Conservation (phyloP, 2,113 vertebrate species). For the Lagenorhynchus albirostris region DNA sequence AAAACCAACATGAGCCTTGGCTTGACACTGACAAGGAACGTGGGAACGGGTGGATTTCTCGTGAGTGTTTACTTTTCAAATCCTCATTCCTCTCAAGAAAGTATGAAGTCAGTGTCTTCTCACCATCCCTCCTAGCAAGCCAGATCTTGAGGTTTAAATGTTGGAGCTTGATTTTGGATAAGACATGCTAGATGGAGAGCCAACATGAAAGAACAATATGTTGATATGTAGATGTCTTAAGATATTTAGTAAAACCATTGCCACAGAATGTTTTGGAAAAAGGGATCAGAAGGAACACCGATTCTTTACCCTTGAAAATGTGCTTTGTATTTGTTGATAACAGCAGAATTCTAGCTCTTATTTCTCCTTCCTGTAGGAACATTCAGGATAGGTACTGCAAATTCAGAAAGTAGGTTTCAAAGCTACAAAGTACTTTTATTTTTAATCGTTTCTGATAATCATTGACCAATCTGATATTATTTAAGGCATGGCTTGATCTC, state of each 20-base stretch:
- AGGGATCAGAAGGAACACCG: background rate
- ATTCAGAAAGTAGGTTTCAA: background rate
- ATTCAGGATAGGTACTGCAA: background rate
- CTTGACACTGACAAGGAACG: conserved; percentile 87
- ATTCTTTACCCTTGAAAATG: background rate
- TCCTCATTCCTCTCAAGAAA: background rate
- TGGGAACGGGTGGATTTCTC: conserved; percentile 84
- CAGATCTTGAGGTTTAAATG: background rate
- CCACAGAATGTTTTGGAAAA: background rate
- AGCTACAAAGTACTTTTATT: background rate
- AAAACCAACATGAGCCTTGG: conserved; percentile 90
- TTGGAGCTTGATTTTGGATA: background rate
- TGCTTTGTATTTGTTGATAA: background rate
- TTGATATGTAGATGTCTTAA: background rate
- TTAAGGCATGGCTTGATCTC: background rate
- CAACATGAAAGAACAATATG: background rate
- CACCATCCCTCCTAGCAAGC: background rate
- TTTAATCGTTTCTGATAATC: background rate
- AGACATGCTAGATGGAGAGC: background rate
- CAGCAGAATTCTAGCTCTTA: background rate
- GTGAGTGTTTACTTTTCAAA: conserved; percentile 78
- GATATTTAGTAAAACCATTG: background rate
- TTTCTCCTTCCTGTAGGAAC: background rate
- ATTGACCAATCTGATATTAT: background rate
- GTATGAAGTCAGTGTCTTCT: background rate